Base-by-base conservation (phyloP, 2,113 vertebrate genomes). In the Casuarius casuarius region DNA sequence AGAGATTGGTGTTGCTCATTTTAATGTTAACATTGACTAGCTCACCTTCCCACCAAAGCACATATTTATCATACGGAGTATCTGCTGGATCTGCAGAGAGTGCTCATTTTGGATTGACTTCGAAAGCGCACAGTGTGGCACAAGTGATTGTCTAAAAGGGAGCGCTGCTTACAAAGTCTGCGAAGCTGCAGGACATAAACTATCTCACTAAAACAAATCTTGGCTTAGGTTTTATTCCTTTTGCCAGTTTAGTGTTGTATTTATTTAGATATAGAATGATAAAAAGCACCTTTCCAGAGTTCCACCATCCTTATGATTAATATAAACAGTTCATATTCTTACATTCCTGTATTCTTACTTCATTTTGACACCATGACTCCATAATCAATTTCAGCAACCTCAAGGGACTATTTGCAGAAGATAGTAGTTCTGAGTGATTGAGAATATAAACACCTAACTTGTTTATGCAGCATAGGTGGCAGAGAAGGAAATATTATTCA, bases 321-420 rank as follows among this genome's bases (percentile, higher is more conserved):
- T 68, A 61, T 28, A 78, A 95, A 81, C 28, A 33, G 72, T 78
- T 93, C 21, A 26, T 80, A 54, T 85, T 86, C 63, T 61, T 90
- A 51, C 42, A 52, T 81, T 75, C 88, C 62, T 65, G n/a, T 81
- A 33, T 56, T 79, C 65, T 85, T 87, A 71, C 29, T 87, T 94
- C 40, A 51, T 84, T 92, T 91, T 95, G 86, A 92, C 83, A 58
- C 58, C 29, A 38, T 40, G 68, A 86, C 72, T 86, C n/a, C 40
- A 10, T 77, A 84, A 96, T 94, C 80, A 89, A 6, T 87, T 93
- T 87, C 35, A 72, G 28, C 35, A 77, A 66, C 71, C 77, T 61
- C 86, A 62, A 16, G 90, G 80, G 86, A 72, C 68, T 89, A 17
- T 87, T 92, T 95, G 66, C 70, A 85, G 90, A 80, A 90, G 82